Percentiles rank a stretch among this genome's conserved stretches.
Evolutionary conservation across 2,888 invertebrate genomes (phyloP).

Genomic region (Buathra laborator): DNA sequence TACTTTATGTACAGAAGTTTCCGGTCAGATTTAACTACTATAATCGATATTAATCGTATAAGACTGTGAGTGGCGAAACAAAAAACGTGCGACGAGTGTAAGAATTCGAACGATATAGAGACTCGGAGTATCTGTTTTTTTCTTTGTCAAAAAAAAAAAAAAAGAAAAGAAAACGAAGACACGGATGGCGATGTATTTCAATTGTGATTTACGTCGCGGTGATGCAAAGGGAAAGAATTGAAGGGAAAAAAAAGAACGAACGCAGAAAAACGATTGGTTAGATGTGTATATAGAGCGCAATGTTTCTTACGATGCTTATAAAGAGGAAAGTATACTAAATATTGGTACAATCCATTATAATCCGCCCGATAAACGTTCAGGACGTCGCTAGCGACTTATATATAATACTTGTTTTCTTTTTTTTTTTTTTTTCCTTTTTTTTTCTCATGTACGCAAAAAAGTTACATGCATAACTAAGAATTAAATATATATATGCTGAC

Average conservation of each 20-base stretch:
- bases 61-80: slow-evolving; percentile 40
- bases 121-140: slow-evolving; percentile 2
- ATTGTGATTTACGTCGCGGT: slow-evolving; percentile 2
- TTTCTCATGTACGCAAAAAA: slow-evolving; percentile 15
- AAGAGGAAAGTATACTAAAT: slow-evolving; percentile 59
- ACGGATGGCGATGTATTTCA: slow-evolving; percentile 25
- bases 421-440: slow-evolving; percentile 52
- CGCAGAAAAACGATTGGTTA: background rate
- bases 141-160: slow-evolving; percentile 13
- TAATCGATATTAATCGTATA: slow-evolving; percentile 56
- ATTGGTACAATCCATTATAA: slow-evolving; percentile 72
- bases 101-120: slow-evolving; percentile 5
- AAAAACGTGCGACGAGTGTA: slow-evolving; percentile 18
- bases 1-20: slow-evolving; percentile 45
- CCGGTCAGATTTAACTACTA: slow-evolving; percentile 27
- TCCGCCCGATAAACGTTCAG: slow-evolving; percentile 74
- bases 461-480: slow-evolving; percentile 40
- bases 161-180: background rate
- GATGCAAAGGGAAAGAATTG: slow-evolving; percentile 2
- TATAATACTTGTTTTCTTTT: slow-evolving; percentile 37
- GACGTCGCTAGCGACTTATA: slow-evolving; percentile 56
- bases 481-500: slow-evolving; percentile 14
- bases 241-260: background rate
- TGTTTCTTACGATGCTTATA: slow-evolving; percentile 63
- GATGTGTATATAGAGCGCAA: slow-evolving; percentile 62